Evolutionary conservation across 1,140 invertebrate species (phyloP).

Genomic region (Trichonephila clavata): DNA sequence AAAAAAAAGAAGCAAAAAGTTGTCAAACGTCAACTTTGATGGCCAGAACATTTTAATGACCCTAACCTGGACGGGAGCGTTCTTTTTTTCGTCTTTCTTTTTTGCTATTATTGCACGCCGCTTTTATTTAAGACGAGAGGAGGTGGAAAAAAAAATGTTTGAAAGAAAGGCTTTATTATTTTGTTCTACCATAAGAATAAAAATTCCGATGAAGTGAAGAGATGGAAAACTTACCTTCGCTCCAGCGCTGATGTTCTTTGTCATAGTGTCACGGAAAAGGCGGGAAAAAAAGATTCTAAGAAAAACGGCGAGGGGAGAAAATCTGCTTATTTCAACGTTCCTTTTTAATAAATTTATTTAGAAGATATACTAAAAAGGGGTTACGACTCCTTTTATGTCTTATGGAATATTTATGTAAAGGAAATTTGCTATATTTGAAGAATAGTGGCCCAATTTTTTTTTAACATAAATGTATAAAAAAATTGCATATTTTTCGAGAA

Average conservation of each 20-base stretch:
- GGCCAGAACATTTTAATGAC: conserved; percentile 53
- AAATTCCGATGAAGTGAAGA: not conserved
- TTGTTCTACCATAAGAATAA: conserved; percentile 19
- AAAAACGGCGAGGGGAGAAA: not conserved
- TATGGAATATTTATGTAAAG: not conserved
- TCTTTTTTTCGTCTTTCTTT: not conserved
- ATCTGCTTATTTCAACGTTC: conserved; percentile 12
- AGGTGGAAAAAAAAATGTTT: conserved; percentile 2
- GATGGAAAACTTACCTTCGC: conserved; percentile 13
- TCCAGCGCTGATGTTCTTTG: not conserved
- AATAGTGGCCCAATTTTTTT: not conserved
- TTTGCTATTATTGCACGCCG: not conserved
- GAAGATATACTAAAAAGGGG: not conserved
- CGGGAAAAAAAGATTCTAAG: not conserved
- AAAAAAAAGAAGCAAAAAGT: not conserved
- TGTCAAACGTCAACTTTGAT: conserved; percentile 54
- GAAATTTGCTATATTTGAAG: conserved; percentile 5
- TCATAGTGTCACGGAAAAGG: conserved; percentile 22
- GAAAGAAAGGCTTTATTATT: conserved; percentile 38
- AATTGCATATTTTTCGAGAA: not conserved
- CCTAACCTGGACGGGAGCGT: not conserved
- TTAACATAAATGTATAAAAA: not conserved
- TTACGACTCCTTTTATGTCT: not conserved
- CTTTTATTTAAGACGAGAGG: not conserved
- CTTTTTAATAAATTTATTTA: conserved; percentile 37